Conservation (phyloP, 2,113 vertebrate species). For the Tragelaphus imberbis region DNA sequence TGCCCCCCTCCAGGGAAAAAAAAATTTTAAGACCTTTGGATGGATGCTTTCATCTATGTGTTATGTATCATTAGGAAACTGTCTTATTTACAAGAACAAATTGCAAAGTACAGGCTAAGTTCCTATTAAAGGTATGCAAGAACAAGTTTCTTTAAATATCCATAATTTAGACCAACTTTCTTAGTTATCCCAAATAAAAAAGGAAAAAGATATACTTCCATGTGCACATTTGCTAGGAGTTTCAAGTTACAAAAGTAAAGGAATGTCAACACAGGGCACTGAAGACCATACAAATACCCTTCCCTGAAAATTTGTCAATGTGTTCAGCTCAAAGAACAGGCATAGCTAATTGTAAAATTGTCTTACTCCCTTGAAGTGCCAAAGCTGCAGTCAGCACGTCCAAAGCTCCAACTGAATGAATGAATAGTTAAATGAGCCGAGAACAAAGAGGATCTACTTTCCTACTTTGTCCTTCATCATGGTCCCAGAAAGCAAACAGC, state of each 20-base stretch:
- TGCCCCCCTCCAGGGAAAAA: not conserved
- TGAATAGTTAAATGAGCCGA: not conserved
- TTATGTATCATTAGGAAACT: not conserved
- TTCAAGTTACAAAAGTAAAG: not conserved
- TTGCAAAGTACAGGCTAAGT: not conserved
- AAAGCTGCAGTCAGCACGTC: not conserved
- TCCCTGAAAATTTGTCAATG: not conserved
- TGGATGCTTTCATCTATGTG: not conserved
- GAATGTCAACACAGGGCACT: not conserved
- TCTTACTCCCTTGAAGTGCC: not conserved
- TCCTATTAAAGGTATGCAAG: not conserved
- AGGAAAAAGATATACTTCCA: not conserved
- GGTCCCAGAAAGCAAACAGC: not conserved
- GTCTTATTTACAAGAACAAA: not conserved
- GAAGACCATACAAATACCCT: not conserved
- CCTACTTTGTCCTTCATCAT: not conserved
- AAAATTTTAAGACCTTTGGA: not conserved
- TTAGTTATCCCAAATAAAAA: not conserved
- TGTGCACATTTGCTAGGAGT: not conserved
- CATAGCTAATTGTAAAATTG: not conserved
- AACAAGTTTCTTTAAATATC: constrained; percentile 7
- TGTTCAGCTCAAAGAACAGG: not conserved
- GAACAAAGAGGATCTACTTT: not conserved
- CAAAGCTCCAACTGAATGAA: not conserved
- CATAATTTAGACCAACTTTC: not conserved